Conservation (phyloP, 1,140 invertebrate genomes). For the Fopius arisanus region DNA sequence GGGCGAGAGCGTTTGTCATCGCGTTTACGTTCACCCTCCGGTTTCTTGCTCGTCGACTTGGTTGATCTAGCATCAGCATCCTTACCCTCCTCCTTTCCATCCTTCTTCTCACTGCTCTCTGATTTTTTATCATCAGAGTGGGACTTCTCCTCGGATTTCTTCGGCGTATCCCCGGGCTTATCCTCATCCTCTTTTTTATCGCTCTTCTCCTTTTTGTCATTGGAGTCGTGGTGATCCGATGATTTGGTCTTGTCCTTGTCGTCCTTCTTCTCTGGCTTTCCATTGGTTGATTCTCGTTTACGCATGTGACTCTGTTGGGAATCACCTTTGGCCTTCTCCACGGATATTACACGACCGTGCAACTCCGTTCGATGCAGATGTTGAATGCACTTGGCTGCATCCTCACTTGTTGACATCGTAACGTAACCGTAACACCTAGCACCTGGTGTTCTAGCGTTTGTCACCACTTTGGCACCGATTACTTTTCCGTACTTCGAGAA, state of each 20-base stretch:
- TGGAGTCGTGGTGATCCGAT: conserved; percentile 45
- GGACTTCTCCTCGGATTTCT: conserved; percentile 52
- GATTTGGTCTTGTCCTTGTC: conserved; percentile 61
- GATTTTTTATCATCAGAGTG: conserved; percentile 51
- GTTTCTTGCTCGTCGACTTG: conserved; percentile 60
- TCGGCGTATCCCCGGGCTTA: conserved; percentile 46
- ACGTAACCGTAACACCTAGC: conserved; percentile 94
- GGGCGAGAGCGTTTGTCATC: conserved; percentile 58
- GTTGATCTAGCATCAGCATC: conserved; percentile 57
- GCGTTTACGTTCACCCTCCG: conserved; percentile 56
- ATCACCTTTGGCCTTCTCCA: conserved; percentile 76
- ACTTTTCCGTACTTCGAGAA: conserved; percentile 95
- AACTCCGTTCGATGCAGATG: conserved; percentile 89
- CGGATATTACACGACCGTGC: conserved; percentile 91
- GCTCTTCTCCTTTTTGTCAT: conserved; percentile 55
- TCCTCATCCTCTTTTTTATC: conserved; percentile 54
- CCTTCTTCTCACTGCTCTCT: conserved; percentile 52
- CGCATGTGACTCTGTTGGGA: conserved; percentile 58
- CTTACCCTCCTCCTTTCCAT: conserved; percentile 54
- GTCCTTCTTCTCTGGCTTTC: conserved; percentile 61
- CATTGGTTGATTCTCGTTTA: conserved; percentile 55
- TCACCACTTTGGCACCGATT: conserved; percentile 94
- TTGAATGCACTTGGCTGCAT: conserved; percentile 89
- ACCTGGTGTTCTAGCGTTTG: conserved; percentile 89
- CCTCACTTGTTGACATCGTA: conserved; percentile 88